Base-by-base conservation (phyloP, 2,888 invertebrate species). In the Tetanocera ferruginea region DNA sequence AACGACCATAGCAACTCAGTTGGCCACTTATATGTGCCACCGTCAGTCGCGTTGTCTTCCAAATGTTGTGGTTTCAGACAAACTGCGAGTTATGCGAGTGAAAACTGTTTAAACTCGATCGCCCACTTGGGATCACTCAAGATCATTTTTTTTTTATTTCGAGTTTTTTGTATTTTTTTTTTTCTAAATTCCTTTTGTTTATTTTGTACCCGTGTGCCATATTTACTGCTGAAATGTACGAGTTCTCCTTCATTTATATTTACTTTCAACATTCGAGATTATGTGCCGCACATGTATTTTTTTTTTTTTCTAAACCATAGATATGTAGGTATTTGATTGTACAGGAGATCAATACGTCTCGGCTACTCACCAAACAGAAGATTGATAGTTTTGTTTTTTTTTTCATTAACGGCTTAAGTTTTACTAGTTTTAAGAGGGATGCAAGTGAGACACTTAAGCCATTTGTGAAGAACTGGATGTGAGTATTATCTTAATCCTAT, bases 41-140 rank as follows among this genome's bases (percentile, higher is more conserved):
- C 43, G 11, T 55, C 23, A 55, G 55, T 55, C 23, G 55, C 6
- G 23, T 55, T 55, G n/a, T 55, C 5, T 55, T 55, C n/a, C 55
- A 55, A 23, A 23, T 23, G 34, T 34, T 64, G 17, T 34, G 4
- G 4, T 8, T 64, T 64, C 34, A 28, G 34, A 64, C 64, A 64
- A 8, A n/a, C 34, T n/a, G 9, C 14, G 64, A n/a, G n/a, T 57
- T 31, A 67, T 62, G 52, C 66, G 28, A 67, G 66, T 23, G 69
- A 23, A 62, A 86, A 86, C 86, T 85, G 85, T 86, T 85, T 84
- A 85, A 86, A 86, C 86, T 83, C 82, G 86, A 84, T 86, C 87
- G 86, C 86, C 86, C 87, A 86, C 86, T 87, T 87, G 82, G 85
- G 83, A 81, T 34, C 73, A 49, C 37, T 62, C 62, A 51, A 19